These are phyloP conservation scores for Brachionus sp. DNA, from an alignment of 1,140 invertebrate species.

Conservation along the genomic window DNA sequence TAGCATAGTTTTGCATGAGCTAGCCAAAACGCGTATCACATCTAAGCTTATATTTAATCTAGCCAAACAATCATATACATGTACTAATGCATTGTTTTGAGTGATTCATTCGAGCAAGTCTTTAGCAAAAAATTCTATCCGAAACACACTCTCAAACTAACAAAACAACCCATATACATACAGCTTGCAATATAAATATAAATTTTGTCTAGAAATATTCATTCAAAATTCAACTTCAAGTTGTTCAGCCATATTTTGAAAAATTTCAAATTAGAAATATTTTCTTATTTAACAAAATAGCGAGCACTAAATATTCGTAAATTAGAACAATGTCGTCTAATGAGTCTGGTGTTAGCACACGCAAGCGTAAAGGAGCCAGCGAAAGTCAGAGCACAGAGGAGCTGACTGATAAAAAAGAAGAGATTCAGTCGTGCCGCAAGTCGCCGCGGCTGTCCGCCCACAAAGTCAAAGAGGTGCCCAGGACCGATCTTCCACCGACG, in stretches of 20 bases:
- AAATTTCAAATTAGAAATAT: neutral
- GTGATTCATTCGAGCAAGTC: neutral
- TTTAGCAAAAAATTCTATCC: neutral
- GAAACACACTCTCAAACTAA: neutral
- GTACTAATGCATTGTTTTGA: neutral
- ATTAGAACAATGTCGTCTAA: neutral
- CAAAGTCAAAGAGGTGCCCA: neutral
- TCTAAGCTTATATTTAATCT: constrained; percentile 35
- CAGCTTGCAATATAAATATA: constrained; percentile 38
- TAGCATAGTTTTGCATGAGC: neutral
- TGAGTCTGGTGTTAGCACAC: constrained; percentile 3
- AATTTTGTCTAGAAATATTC: constrained; percentile 17
- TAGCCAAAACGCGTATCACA: neutral
- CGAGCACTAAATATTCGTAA: neutral
- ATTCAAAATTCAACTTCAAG: neutral
- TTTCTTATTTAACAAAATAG: constrained; percentile 15
- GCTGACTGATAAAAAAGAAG: neutral
- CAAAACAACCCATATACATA: neutral
- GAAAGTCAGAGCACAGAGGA: neutral
- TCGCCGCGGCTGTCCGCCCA: neutral
- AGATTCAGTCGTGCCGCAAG: neutral
- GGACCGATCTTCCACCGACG: neutral
- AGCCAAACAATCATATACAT: neutral
- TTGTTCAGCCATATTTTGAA: constrained; percentile 33
- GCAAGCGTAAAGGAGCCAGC: neutral